Conservation (phyloP, 2,797 vertebrate species). For the Sebastiscus tertius region DNA sequence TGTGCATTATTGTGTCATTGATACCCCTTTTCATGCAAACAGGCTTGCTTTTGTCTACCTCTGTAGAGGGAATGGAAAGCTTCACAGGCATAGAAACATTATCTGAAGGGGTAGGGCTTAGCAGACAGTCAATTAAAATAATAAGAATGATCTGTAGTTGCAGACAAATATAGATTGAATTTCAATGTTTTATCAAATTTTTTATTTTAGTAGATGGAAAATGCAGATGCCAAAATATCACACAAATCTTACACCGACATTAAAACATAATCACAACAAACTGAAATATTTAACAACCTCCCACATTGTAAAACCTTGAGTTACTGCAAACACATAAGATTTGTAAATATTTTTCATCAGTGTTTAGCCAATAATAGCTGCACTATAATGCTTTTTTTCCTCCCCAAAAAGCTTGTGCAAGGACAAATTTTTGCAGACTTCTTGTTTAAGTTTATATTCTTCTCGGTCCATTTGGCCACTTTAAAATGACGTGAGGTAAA, state of each 20-base stretch:
- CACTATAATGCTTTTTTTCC: neutral
- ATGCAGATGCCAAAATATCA: neutral
- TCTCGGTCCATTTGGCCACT: slow-evolving; percentile 19
- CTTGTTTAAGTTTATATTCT: slow-evolving; percentile 19
- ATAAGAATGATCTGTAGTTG: neutral
- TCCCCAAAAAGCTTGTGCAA: neutral
- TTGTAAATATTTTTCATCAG: neutral
- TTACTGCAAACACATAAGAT: neutral
- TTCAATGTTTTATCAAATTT: neutral
- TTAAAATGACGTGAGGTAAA: slow-evolving; percentile 60
- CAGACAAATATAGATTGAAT: neutral
- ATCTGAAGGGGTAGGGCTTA: neutral
- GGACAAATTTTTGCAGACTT: neutral
- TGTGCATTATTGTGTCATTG: no score
- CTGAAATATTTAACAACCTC: neutral
- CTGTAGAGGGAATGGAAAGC: neutral
- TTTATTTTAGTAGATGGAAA: neutral
- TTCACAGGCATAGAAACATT: neutral
- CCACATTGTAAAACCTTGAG: neutral
- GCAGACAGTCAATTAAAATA: neutral
- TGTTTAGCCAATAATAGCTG: neutral
- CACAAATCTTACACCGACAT: neutral
- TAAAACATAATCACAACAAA: neutral
- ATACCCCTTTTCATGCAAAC: no score
- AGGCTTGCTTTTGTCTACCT: no score